phyloP scores from a whole-genome alignment of 2,113 vertebrate species.

The Copsychus sechellarum region DNA sequence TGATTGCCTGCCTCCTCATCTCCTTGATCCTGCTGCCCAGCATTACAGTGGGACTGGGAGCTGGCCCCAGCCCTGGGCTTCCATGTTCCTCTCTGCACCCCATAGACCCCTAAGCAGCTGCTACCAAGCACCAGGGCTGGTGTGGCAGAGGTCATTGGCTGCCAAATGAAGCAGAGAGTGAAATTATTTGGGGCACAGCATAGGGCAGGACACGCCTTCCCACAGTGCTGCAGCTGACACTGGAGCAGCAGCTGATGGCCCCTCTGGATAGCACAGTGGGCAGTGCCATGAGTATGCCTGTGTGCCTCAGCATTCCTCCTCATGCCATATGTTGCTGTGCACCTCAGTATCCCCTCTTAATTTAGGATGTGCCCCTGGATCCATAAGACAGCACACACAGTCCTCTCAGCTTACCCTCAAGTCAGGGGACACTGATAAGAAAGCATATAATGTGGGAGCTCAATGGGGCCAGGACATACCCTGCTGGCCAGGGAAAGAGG shows the following conservation, averaged over 20 bases:
- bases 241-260: neutral
- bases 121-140: neutral
- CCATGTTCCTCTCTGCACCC: too few relatives aligned
- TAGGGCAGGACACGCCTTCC: neutral
- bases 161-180: neutral
- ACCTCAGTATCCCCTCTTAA: neutral
- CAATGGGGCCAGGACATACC: fast-evolving
- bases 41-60: neutral
- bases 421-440: neutral
- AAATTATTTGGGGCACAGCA: neutral
- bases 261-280: neutral
- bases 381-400: neutral
- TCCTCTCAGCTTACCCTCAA: neutral
- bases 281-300: neutral
- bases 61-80: neutral
- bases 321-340: fast-evolving
- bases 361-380: neutral
- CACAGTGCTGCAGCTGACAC: fast-evolving
- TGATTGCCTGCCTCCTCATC: neutral
- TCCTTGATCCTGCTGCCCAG: neutral
- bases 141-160: neutral
- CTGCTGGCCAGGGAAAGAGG: neutral
- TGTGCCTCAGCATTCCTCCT: neutral
- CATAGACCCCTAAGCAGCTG: neutral
- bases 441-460: neutral